A percentile compares a stretch with the other conserved stretches of the same genome.
Conservation (phyloP, 2,888 invertebrate species). For the Sialis fuliginosa region DNA sequence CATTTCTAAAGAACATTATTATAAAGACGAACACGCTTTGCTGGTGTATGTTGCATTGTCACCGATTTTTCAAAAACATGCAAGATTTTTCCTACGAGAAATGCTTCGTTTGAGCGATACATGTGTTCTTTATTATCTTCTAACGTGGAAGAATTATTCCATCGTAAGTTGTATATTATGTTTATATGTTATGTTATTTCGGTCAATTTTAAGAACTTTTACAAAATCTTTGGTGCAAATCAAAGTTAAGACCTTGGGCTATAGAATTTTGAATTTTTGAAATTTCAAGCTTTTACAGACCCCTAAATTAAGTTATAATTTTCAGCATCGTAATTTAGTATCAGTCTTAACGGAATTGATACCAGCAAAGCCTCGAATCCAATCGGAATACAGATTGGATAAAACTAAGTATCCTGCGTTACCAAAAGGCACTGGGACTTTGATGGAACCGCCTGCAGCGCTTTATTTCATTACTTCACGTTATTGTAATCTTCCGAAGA, state of each 20-base stretch:
- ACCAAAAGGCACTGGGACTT: constrained; percentile 6
- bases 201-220: no score
- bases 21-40: no score
- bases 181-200: no score
- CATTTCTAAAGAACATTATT: no score
- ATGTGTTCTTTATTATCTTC: neutral
- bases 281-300: no score
- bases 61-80: neutral
- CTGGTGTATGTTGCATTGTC: neutral
- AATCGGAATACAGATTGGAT: constrained; percentile 11
- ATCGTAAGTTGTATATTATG: neutral
- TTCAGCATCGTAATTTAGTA: neutral
- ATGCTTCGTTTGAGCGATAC: neutral
- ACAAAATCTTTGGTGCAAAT: no score
- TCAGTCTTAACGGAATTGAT: constrained; percentile 23
- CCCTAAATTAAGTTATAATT: neutral
- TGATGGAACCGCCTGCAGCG: constrained; percentile 24
- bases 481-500: constrained; percentile 29
- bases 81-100: neutral
- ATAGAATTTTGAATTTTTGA: no score
- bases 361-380: constrained; percentile 17
- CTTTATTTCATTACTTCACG: constrained; percentile 36
- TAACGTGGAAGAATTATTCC: neutral
- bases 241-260: no score
- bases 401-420: constrained; percentile 2